phyloP scores from a whole-genome alignment of 2,797 vertebrate species.

The Trachops cirrhosus region DNA sequence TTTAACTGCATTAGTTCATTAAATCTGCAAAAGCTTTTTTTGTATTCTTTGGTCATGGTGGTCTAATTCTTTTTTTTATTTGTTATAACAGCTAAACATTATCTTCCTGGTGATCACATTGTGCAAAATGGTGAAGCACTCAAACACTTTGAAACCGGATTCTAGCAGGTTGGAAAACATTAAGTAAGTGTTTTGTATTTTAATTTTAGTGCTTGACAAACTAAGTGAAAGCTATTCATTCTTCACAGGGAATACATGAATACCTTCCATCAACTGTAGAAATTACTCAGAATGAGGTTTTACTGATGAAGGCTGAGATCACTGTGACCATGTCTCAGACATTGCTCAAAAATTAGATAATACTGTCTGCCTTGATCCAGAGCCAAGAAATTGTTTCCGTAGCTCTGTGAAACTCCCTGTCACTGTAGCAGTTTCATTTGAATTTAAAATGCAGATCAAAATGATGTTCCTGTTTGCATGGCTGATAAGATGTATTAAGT shows the following conservation, averaged over 20 bases:
- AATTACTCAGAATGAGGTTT: conserved; percentile 80
- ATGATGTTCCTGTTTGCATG: conserved; percentile 83
- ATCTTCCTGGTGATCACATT: conserved; percentile 99
- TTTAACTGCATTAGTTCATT: not conserved
- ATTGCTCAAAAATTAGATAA: conserved; percentile 80
- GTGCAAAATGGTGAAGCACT: conserved; percentile 99
- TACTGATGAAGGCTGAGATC: conserved; percentile 77
- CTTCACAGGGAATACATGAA: conserved; percentile 79
- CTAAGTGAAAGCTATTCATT: conserved; percentile 82
- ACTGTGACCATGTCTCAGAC: conserved; percentile 75
- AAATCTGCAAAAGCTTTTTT: conserved; percentile 57
- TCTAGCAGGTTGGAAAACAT: conserved; percentile 99
- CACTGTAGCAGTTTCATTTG: conserved; percentile 82
- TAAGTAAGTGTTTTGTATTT: conserved; percentile 94
- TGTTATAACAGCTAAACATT: conserved; percentile 97
- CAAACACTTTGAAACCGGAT: conserved; percentile 99
- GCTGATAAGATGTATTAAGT: conserved; percentile 83
- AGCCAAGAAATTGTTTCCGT: conserved; percentile 79
- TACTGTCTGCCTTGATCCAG: conserved; percentile 78
- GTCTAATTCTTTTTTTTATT: conserved; percentile 81
- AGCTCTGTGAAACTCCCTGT: conserved; percentile 76
- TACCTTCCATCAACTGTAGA: conserved; percentile 80
- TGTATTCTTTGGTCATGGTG: conserved; percentile 70
- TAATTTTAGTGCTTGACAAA: conserved; percentile 80
- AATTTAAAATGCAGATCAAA: conserved; percentile 85